These are phyloP conservation scores for Cenopis cana DNA, from an alignment of 2,888 invertebrate species.

Conservation along the genomic window DNA sequence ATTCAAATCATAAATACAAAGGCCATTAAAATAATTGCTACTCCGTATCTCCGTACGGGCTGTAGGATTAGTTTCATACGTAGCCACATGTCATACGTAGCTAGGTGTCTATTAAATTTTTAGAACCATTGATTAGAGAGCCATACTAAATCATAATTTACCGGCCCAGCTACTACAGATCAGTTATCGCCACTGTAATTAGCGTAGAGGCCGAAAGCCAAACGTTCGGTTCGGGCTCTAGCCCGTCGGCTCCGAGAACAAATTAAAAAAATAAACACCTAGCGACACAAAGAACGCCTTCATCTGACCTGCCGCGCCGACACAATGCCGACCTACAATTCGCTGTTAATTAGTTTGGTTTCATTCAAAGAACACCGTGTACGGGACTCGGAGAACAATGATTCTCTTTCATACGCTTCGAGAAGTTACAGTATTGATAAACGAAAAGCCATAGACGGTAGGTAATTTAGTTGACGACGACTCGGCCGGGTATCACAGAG, in stretches of 20 bases:
- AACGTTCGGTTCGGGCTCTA: conserved; percentile 57
- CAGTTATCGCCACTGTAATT: conserved; percentile 71
- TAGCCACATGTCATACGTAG: conserved; percentile 30
- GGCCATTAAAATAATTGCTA: conserved; percentile 39
- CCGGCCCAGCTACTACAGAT: conserved; percentile 56
- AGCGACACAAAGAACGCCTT: conserved; percentile 74
- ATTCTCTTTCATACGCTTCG: conserved; percentile 39
- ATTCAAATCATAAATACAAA: conserved; percentile 54
- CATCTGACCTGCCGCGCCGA: conserved; percentile 67
- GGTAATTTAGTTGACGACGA: conserved; percentile 25
- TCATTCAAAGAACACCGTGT: conserved; percentile 69
- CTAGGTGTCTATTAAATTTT: conserved; percentile 41
- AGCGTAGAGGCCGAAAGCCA: conserved; percentile 37
- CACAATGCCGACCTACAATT: conserved; percentile 76
- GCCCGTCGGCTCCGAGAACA: conserved; percentile 58
- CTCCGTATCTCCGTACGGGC: conserved; percentile 27
- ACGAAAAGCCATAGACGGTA: conserved; percentile 31
- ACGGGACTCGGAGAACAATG: conserved; percentile 64
- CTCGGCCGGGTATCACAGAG: conserved; percentile 17
- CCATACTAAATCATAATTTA: conserved; percentile 44
- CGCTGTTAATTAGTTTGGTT: conserved; percentile 73
- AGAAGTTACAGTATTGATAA: conserved; percentile 38
- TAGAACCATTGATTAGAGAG: conserved; percentile 54
- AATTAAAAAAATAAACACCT: conserved; percentile 76
- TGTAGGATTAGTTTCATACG: conserved; percentile 25